phyloP scores from a whole-genome alignment of 2,888 invertebrate genomes.

The Diaperis boleti region DNA sequence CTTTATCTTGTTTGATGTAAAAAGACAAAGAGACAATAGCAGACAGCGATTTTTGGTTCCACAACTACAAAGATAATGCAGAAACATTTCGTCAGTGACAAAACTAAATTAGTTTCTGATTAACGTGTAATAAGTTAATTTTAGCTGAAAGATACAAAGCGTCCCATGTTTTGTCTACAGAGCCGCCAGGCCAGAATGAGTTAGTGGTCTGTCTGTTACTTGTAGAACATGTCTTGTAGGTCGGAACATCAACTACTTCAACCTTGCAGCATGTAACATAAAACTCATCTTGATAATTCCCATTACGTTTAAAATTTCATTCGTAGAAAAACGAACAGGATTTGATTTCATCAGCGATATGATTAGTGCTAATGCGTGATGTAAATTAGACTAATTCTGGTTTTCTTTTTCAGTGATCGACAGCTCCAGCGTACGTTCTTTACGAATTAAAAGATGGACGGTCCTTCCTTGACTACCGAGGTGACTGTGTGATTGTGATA shows the following conservation, averaged over 20 bases:
- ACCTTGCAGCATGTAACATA: conserved; percentile 9
- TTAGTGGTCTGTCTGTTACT: no score
- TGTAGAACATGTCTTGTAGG: no score
- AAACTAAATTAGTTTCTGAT: no score
- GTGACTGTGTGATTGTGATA: conserved; percentile 62
- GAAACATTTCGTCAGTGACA: no score
- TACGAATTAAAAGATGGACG: conserved; percentile 48
- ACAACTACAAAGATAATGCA: no score
- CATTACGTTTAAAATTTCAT: conserved; percentile 10
- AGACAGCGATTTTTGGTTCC: background rate
- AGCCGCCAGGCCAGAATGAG: no score
- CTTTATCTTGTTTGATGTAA: background rate
- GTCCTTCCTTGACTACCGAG: conserved; percentile 46
- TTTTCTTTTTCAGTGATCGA: conserved; percentile 58
- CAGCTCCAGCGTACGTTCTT: conserved; percentile 52
- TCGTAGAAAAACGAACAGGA: background rate
- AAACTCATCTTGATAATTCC: conserved; percentile 13
- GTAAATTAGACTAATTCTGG: conserved; percentile 9
- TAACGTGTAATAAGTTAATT: no score
- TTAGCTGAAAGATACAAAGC: no score
- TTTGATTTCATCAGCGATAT: background rate
- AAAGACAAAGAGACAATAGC: background rate
- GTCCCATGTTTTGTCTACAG: no score
- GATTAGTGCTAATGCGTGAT: background rate
- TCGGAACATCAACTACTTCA: background rate